Base-by-base conservation (phyloP, 2,797 vertebrate genomes). In the Notoglanidium macrostoma region DNA sequence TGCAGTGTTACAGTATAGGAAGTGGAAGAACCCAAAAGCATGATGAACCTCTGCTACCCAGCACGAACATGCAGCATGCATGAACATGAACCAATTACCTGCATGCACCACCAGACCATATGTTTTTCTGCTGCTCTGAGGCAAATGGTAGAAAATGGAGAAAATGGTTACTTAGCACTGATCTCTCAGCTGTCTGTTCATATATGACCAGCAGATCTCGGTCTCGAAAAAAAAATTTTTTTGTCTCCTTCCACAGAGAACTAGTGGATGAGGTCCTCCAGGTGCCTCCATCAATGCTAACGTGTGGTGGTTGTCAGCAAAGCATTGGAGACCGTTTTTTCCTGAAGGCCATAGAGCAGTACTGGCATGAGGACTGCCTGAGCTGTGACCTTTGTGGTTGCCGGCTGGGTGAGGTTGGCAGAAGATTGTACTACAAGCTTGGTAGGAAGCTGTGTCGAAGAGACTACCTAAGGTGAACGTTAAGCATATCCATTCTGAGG, bases 291-390 rank as follows among this genome's bases (percentile, higher is more conserved):
- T 98, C 98, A 3, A 94, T 98, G 92, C 95, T 99, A 95, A 99
- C 96, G 85, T 99, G 98, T 0, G 98, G 98, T 0, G 98, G 98
- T 7, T 99, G 98, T 95, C 98, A 99, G 93, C 98, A 99, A 95
- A 99, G 96, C 94, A 99, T 99, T 0, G 98, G 98, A 44, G 98
- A 99, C 95, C 97, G 98, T 14, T 99, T 99, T 92, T 99, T 99
- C 95, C 95, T 99, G 44, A 99, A 99, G 93, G 98, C 98, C 94
- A 99, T 99, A 35, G 98, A 99, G 89, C 98, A 98, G 94, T 99
- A 99, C 95, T 99, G 98, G 98, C 98, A 99, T 0, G 98, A 99
- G 91, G 98, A 99, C 94, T 99, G 98, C 88, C 96, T 99, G 89
- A 99, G 98, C 96, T 99, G 98, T 7, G 98, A 99, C 94, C 96